Conservation (phyloP, 2,113 vertebrate species). For the Pituophis catenifer region DNA sequence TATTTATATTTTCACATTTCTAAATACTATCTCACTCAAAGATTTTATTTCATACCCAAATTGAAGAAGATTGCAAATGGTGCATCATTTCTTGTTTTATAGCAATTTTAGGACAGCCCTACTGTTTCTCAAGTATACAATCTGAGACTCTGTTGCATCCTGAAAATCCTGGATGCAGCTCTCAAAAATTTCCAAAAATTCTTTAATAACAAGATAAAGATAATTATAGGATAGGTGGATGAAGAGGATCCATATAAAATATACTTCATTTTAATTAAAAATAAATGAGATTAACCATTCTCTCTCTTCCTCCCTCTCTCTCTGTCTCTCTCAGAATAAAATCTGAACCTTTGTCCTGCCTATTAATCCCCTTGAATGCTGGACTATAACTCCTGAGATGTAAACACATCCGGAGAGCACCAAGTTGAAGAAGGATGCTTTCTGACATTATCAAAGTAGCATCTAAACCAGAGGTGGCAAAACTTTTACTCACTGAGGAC, state of each 20-base stretch:
- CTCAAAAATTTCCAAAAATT: not conserved
- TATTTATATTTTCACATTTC: not conserved
- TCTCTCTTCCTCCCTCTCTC: no score
- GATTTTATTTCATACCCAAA: not conserved
- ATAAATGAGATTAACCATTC: not conserved
- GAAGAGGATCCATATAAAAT: not conserved
- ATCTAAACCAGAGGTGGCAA: no score
- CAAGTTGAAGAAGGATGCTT: not conserved
- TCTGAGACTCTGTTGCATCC: not conserved
- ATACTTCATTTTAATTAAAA: not conserved
- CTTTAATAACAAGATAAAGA: not conserved
- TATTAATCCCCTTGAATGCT: not conserved
- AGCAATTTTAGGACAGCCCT: not conserved
- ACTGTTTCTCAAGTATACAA: not conserved
- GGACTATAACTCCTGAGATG: not conserved
- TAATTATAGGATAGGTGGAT: not conserved
- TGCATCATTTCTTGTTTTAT: not conserved
- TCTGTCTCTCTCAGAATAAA: not conserved
- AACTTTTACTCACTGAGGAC: no score
- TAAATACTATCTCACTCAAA: not conserved
- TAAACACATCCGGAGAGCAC: not conserved
- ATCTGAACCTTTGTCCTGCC: not conserved
- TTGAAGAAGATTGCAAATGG: not conserved
- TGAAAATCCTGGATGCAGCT: not conserved
- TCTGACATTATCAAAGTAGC: not conserved